Evolutionary conservation across 2,888 invertebrate species (phyloP).

Genomic region (Galeopsomyia nigrocyanea): DNA sequence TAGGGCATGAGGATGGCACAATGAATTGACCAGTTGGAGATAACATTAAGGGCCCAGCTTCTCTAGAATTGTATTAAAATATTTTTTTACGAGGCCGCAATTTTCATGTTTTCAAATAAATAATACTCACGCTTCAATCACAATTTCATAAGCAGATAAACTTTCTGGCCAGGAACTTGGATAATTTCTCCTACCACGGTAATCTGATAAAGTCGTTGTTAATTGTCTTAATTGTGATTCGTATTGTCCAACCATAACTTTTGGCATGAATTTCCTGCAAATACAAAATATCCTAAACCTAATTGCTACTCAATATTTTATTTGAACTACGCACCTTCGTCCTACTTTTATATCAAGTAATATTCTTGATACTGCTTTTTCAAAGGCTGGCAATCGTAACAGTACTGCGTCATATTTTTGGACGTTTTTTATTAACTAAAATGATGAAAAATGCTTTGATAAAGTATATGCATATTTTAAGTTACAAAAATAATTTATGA

Average conservation of each 20-base stretch:
- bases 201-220: conserved; percentile 88
- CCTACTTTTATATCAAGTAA: conserved; percentile 87
- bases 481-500: too few relatives aligned
- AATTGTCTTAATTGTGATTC: conserved; percentile 86
- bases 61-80: conserved; percentile 71
- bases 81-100: conserved; percentile 18
- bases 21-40: conserved; percentile 95
- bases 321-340: conserved; percentile 75
- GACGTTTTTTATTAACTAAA: conserved; percentile 86
- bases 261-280: conserved; percentile 89
- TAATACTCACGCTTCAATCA: conserved; percentile 86
- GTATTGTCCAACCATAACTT: conserved; percentile 88
- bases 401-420: conserved; percentile 81
- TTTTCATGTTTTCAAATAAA: background rate
- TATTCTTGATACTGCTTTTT: conserved; percentile 86
- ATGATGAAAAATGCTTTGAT: conserved; percentile 50
- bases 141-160: conserved; percentile 83
- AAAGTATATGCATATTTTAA: background rate
- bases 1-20: conserved; percentile 92
- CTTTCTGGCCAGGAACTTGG: conserved; percentile 81
- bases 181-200: conserved; percentile 76
- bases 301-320: conserved; percentile 61
- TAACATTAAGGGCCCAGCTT: conserved; percentile 93
- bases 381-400: conserved; percentile 84
- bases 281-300: conserved; percentile 69